These are phyloP conservation scores for Mycetomoellerius zeteki DNA, from an alignment of 1,140 invertebrate genomes.

Conservation along the genomic window DNA sequence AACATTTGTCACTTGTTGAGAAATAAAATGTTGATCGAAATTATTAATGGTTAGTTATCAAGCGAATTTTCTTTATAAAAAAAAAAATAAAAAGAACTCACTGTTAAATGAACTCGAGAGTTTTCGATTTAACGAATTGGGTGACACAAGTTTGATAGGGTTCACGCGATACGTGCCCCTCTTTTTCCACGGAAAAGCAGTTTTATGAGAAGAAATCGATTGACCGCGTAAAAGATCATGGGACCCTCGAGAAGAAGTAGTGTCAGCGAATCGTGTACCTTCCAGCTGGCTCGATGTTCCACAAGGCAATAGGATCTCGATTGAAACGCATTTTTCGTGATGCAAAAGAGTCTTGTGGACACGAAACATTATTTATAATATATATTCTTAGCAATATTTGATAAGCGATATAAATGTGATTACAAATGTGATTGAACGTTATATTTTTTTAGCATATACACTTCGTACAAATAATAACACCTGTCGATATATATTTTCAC, in stretches of 20 bases:
- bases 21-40: too few species aligned
- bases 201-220: slow-evolving; percentile 28
- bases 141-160: slow-evolving; percentile 2
- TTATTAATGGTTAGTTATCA: neutral
- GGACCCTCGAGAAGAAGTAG: slow-evolving; percentile 45
- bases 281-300: slow-evolving; percentile 40
- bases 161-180: neutral
- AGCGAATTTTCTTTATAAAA: neutral
- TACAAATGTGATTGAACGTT: neutral
- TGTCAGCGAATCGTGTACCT: slow-evolving; percentile 56
- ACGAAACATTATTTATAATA: neutral
- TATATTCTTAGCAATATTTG: slow-evolving; percentile 22
- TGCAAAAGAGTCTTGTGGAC: neutral
- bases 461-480: neutral
- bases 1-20: too few species aligned
- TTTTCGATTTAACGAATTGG: slow-evolving; percentile 6
- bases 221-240: slow-evolving; percentile 43
- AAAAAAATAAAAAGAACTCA: neutral
- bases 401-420: neutral
- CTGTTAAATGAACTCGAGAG: neutral
- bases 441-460: neutral
- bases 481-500: neutral
- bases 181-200: slow-evolving; percentile 20
- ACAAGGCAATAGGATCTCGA: slow-evolving; percentile 20
- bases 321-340: neutral